Base-by-base conservation (phyloP, 2,888 invertebrate genomes). In the Cerceris ruficornis region DNA sequence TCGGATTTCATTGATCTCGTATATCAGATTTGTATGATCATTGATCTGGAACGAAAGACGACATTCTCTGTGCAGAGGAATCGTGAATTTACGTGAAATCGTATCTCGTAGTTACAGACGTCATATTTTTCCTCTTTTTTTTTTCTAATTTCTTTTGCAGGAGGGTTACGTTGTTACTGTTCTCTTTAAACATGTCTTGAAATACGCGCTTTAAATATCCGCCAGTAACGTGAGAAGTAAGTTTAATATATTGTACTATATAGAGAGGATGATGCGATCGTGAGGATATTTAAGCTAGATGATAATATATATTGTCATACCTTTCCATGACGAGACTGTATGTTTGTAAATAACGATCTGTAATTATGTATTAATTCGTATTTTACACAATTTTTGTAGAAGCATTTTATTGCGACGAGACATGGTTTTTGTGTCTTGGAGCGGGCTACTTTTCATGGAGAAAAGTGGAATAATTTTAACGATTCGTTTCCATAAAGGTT, bases 241-340 rank as follows among this genome's bases (percentile, higher is more conserved):
- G 61, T 75, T 49, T 82, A 80, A 75, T 59, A 28, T 28, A 58
- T 79, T 84, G 78, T 84, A 79, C 68, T 69, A 81, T 28, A 28
- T 82, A 85, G 74, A 66, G 60, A 52, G 52, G 61, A 54, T 71
- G 46, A 64, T 55, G 72, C 74, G 77, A 75, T 75, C 68, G 39
- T 81, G 76, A 84, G 79, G 62, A 58, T 83, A 83, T 82, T 82
- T 82, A 82, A 81, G 80, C 58, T 77, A 81, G 68, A 75, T 73
- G 70, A 70, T 76, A 69, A 83, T 73, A 70, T 28, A 28, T 86
- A 83, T 83, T 82, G 83, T 88, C 86, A 87, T 86, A 86, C 80
- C 89, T 88, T 90, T 89, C 90, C 90, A 88, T 88, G 90, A 90
- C 88, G 89, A 90, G 89, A 90, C 88, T 90, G 90, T 90, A 89